Conservation (phyloP, 2,888 invertebrate genomes). For the Aspidiotus destructor region DNA sequence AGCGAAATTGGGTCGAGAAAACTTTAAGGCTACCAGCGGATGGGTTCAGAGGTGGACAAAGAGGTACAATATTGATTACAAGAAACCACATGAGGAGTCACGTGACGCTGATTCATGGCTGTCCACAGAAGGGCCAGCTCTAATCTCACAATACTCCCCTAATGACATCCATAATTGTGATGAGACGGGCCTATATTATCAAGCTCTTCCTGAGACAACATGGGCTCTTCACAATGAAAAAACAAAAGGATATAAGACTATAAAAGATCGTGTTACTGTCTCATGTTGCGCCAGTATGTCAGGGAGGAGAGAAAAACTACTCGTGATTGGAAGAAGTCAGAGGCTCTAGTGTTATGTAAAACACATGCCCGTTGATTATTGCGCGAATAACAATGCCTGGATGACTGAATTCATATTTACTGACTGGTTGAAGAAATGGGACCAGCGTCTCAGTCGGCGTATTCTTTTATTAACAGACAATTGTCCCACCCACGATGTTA, state of each 20-base stretch:
- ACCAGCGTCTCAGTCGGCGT: neutral
- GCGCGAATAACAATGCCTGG: constrained; percentile 22
- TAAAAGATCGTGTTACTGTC: constrained; percentile 24
- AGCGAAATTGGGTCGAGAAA: constrained; percentile 11
- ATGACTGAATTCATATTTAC: constrained; percentile 26
- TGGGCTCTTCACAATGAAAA: constrained; percentile 22
- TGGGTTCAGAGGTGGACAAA: constrained; percentile 18
- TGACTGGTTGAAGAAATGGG: constrained; percentile 22
- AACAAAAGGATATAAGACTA: constrained; percentile 13
- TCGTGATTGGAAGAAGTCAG: constrained; percentile 28
- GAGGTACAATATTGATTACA: neutral
- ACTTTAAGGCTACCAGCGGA: constrained; percentile 8
- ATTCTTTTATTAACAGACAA: constrained; percentile 21
- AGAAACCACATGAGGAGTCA: neutral
- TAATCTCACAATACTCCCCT: too few species aligned
- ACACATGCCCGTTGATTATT: constrained; percentile 30
- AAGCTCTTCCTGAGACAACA: constrained; percentile 11
- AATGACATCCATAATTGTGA: neutral
- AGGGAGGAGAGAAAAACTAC: constrained; percentile 21
- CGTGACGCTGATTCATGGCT: too few species aligned
- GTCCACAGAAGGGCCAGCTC: too few species aligned
- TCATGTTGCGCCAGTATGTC: constrained; percentile 28
- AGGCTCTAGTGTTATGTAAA: constrained; percentile 18
- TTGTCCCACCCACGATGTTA: constrained; percentile 1
- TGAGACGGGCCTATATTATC: constrained; percentile 14